Conservation (phyloP, 2,113 vertebrate genomes). For the Morone saxatilis region DNA sequence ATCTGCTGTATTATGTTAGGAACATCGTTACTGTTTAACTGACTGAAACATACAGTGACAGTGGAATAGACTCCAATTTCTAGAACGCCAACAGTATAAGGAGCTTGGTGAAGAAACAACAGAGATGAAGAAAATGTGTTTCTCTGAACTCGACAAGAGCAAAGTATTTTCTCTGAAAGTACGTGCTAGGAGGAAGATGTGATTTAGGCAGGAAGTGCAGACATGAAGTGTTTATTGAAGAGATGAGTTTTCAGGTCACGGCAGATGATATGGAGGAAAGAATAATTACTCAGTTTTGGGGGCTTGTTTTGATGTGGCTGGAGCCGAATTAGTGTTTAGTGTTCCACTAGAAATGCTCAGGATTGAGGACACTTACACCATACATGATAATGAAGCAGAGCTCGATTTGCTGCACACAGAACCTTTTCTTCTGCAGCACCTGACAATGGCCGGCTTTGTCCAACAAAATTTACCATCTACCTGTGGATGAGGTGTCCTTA, state of each 20-base stretch:
- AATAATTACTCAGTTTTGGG: constrained; percentile 73
- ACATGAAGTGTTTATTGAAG: constrained; percentile 73
- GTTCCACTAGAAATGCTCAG: constrained; percentile 61
- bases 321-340: constrained; percentile 67
- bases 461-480: constrained; percentile 24
- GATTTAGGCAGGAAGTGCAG: constrained; percentile 55
- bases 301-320: constrained; percentile 72
- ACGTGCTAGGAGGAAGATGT: constrained; percentile 42
- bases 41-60: background rate
- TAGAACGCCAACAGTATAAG: constrained; percentile 9
- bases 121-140: background rate
- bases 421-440: constrained; percentile 19
- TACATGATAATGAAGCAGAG: constrained; percentile 62
- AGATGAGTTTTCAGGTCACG: constrained; percentile 72
- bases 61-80: constrained; percentile 14
- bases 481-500: constrained; percentile 21
- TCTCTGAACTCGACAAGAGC: constrained; percentile 19
- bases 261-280: constrained; percentile 61
- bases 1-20: constrained; percentile 8
- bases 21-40: background rate
- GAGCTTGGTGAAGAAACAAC: constrained; percentile 5
- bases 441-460: constrained; percentile 31
- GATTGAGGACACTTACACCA: constrained; percentile 56
- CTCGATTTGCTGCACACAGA: constrained; percentile 12
- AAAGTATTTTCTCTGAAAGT: constrained; percentile 52